Conservation (phyloP, 1,140 invertebrate species). For the Eubasilissa regina region DNA sequence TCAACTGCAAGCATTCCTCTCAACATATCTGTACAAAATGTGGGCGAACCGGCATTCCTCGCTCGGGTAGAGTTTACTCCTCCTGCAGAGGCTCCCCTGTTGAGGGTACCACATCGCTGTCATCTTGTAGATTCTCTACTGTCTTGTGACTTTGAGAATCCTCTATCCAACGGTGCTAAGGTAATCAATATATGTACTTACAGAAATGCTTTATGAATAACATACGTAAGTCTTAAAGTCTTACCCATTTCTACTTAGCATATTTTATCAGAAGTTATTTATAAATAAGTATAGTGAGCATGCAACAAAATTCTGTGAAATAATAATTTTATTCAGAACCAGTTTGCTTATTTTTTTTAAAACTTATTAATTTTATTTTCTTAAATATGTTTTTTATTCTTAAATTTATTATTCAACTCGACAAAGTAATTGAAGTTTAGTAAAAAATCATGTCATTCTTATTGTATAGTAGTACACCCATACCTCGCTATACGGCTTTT, state of each 20-base stretch:
- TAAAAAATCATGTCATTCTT: no score
- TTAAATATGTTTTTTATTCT: no score
- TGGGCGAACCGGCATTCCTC: slow-evolving; percentile 55
- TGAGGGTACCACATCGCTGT: slow-evolving; percentile 50
- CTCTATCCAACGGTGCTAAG: slow-evolving; percentile 9
- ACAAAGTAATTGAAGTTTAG: no score
- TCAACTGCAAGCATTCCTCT: slow-evolving; percentile 34
- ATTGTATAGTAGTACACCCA: no score
- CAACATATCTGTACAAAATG: slow-evolving; percentile 52
- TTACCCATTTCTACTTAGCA: not conserved
- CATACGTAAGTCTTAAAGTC: no score
- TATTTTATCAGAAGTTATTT: not conserved
- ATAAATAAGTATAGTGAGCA: no score
- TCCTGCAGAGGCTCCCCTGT: slow-evolving; percentile 24
- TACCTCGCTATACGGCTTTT: no score
- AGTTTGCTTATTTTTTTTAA: no score
- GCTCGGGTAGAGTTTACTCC: slow-evolving; percentile 37
- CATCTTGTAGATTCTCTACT: slow-evolving; percentile 26
- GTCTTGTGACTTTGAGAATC: slow-evolving; percentile 54
- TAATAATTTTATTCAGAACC: no score
- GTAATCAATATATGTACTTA: slow-evolving; percentile 8
- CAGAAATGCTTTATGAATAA: no score
- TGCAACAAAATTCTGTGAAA: not conserved
- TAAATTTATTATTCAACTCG: no score
- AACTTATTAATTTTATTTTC: no score